Conservation (phyloP, 2,113 vertebrate genomes). For the Syrmaticus mikado region DNA sequence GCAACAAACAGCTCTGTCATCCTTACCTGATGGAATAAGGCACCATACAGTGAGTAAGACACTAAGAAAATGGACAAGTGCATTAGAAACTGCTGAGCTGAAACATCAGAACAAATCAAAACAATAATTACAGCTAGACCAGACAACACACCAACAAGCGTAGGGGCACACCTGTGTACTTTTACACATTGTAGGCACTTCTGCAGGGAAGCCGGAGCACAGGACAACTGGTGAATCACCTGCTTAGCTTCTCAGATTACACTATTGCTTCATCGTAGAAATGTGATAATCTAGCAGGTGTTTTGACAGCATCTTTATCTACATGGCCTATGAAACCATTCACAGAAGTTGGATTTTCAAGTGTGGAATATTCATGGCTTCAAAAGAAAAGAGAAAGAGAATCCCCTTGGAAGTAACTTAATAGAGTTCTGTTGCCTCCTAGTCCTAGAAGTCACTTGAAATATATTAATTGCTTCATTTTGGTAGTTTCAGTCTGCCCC, state of each 20-base stretch:
- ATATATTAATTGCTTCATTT: neutral
- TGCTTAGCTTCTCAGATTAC: too few species aligned
- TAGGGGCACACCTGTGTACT: too few species aligned
- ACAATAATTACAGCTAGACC: neutral
- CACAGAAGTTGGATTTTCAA: neutral
- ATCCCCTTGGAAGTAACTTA: neutral
- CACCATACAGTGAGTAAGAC: neutral
- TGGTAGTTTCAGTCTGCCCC: neutral
- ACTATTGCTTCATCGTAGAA: neutral
- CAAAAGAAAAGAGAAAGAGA: neutral
- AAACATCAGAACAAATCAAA: neutral
- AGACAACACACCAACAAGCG: neutral
- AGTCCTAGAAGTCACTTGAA: neutral
- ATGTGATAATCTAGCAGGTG: neutral
- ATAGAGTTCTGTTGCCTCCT: neutral
- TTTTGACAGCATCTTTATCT: neutral
- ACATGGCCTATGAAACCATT: too few species aligned
- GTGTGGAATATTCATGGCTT: neutral
- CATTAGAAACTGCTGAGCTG: neutral
- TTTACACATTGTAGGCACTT: neutral
- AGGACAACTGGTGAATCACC: neutral
- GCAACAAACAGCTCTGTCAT: neutral
- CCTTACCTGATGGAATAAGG: neutral
- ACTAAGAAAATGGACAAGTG: neutral
- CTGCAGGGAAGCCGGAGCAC: neutral